Base-by-base conservation (phyloP, 2,113 vertebrate genomes). In the Oryzias melastigma region DNA sequence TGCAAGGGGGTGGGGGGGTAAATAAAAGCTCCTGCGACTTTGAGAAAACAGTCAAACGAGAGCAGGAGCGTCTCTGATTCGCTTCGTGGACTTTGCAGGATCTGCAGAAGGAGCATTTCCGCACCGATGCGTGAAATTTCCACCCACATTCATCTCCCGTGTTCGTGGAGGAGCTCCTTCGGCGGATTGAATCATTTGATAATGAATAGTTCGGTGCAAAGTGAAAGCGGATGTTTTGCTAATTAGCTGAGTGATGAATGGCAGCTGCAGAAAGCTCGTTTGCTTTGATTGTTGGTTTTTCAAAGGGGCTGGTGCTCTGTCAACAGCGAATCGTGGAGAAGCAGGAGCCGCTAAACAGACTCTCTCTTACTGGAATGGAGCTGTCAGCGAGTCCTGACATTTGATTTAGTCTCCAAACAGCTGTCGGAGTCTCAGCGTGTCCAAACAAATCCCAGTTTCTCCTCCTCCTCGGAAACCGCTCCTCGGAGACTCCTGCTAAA, bases 231-330 rank as follows among this genome's bases (percentile, higher is more conserved):
- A 44, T 40, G 49, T 51, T 64, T 68, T 68, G 71, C 72, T 71
- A 76, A 85, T 83, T 72, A 81, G 58, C 16, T 52, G 17, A 5
- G 65, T 73, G 80, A 78, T 51, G 50, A 81, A 85, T 24, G 43
- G 45, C 50, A 22, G 1, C 52, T 77, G 18, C 27, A 25, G 41
- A 41, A 57, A 75, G 27, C 65, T 75, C 3, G 62, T 81, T 76
- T 47, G 52, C 29, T 60, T 63, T 45, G 40, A 65, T 71, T 53
- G 50, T 65, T 65, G 7, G 19, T 52, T 70, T 65, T 67, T 40
- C 29, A 68, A 71, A 27, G 35, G 35, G 18, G 25, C n/a, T 57
- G 18, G 4, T 56, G 42, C 68, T 44, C 48, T 65, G 68, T 67
- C 27, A 64, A 8, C 15, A 18, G 3, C n/a, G 62, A 3, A 52